Evolutionary conservation across 23 tunicate species (phyloP).

Genomic region (Diplosoma virens): DNA sequence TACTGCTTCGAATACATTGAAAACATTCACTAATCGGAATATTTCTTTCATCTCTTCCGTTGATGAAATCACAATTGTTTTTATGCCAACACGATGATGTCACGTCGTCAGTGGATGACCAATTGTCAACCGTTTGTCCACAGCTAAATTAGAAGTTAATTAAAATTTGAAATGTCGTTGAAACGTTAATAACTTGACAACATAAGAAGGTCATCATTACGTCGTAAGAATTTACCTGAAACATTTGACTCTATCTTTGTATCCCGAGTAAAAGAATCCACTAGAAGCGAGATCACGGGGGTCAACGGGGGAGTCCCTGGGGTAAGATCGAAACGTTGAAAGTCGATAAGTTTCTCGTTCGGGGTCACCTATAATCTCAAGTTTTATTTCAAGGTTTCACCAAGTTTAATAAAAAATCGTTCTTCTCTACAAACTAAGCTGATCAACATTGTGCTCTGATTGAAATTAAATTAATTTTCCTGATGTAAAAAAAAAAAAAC

Average conservation of each 20-base stretch:
- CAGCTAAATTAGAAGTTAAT: slow-evolving; percentile 18
- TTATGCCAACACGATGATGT: slow-evolving; percentile 38
- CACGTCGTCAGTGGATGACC: slow-evolving; percentile 38
- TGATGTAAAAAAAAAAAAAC: too few species aligned
- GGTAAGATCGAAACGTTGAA: slow-evolving; percentile 4
- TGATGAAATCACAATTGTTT: slow-evolving; percentile 37
- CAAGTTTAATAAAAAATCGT: too few species aligned
- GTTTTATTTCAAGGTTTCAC: too few species aligned
- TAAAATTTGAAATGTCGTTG: not conserved
- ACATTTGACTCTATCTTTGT: slow-evolving; percentile 41
- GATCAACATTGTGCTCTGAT: too few species aligned
- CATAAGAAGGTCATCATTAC: too few species aligned
- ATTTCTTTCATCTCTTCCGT: slow-evolving; percentile 34
- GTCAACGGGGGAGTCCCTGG: slow-evolving; percentile 15
- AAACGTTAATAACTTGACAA: too few species aligned
- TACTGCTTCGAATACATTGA: too few species aligned
- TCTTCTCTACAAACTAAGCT: too few species aligned
- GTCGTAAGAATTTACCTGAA: slow-evolving; percentile 31
- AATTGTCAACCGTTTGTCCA: slow-evolving; percentile 22
- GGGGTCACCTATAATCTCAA: slow-evolving; percentile 18
- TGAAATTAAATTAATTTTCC: too few species aligned
- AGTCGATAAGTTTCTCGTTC: slow-evolving; percentile 31
- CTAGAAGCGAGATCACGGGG: slow-evolving; percentile 19
- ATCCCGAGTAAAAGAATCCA: slow-evolving; percentile 45
- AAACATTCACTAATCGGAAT: slow-evolving; percentile 23